Conservation (phyloP, 2,797 vertebrate genomes). For the Danio choprae region DNA sequence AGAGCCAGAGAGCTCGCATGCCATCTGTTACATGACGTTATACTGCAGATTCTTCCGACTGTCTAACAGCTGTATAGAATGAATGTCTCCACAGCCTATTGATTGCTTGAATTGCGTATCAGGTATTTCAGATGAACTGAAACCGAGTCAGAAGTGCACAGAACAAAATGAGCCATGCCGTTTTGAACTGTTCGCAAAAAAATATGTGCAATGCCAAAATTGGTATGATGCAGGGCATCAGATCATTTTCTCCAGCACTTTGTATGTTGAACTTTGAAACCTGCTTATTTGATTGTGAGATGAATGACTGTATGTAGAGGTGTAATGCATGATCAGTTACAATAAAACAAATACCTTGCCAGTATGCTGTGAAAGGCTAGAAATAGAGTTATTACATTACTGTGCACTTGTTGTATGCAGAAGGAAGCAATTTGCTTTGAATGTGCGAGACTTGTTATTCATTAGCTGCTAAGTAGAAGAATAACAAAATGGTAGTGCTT, state of each 20-base stretch:
- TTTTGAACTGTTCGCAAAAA: constrained; percentile 20
- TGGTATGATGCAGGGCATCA: constrained; percentile 56
- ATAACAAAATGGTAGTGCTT: too few relatives aligned
- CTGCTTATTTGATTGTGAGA: constrained; percentile 32
- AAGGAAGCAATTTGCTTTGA: too few relatives aligned
- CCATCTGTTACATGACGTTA: neutral
- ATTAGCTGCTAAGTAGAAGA: too few relatives aligned
- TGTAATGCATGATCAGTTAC: constrained; percentile 39
- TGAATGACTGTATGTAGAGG: constrained; percentile 29
- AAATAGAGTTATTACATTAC: too few relatives aligned
- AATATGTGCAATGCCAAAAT: constrained; percentile 21
- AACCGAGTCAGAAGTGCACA: constrained; percentile 12
- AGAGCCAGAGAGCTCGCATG: neutral
- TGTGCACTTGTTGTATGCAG: too few relatives aligned
- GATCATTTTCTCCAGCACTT: constrained; percentile 49
- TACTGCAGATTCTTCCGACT: constrained; percentile 24
- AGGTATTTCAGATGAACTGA: constrained; percentile 11
- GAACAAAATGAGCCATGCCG: constrained; percentile 15
- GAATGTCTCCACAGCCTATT: neutral
- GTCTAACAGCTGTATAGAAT: constrained; percentile 34
- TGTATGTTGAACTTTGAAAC: constrained; percentile 40
- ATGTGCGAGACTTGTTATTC: too few relatives aligned
- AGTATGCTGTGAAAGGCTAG: constrained; percentile 7
- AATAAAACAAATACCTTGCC: constrained; percentile 35
- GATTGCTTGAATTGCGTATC: constrained; percentile 30